Percentiles rank a stretch among this genome's conserved stretches.
phyloP scores from a whole-genome alignment of 2,888 invertebrate genomes.

The Cheilosia pagana region DNA sequence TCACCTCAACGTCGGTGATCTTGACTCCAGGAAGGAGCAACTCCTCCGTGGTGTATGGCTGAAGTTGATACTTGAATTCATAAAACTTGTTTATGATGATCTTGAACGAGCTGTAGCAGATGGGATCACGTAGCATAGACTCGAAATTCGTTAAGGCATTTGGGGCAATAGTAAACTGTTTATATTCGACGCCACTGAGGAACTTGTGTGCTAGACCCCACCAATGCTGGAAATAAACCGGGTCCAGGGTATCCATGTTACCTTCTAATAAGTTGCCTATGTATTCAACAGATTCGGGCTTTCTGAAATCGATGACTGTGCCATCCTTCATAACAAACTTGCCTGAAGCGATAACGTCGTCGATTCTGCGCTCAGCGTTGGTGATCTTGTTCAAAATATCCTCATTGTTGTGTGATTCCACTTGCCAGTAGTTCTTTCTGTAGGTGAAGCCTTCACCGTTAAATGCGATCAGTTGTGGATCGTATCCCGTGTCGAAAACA shows the following conservation, averaged over 20 bases:
- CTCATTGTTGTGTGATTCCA: constrained; percentile 83
- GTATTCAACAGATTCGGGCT: constrained; percentile 84
- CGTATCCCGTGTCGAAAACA: constrained; percentile 86
- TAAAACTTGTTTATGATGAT: constrained; percentile 86
- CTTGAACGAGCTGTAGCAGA: constrained; percentile 89
- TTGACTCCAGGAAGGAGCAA: constrained; percentile 86
- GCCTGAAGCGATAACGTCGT: constrained; percentile 84
- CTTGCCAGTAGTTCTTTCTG: constrained; percentile 85
- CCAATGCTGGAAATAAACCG: constrained; percentile 79
- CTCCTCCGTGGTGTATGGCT: constrained; percentile 86
- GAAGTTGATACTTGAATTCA: constrained; percentile 85
- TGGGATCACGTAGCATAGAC: constrained; percentile 89
- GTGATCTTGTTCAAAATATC: constrained; percentile 78
- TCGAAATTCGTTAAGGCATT: constrained; percentile 87
- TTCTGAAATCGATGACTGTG: constrained; percentile 78
- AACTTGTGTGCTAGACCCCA: constrained; percentile 78
- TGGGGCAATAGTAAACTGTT: constrained; percentile 83
- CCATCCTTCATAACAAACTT: constrained; percentile 80
- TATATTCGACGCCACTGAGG: constrained; percentile 77
- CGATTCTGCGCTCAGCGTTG: constrained; percentile 83
- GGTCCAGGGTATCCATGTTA: constrained; percentile 83
- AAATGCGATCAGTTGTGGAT: constrained; percentile 86
- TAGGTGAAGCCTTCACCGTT: constrained; percentile 88
- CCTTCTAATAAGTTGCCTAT: constrained; percentile 85
- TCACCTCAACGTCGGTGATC: constrained; percentile 86